Conservation (phyloP, 2,888 invertebrate species). For the Peribatodes rhomboidaria region DNA sequence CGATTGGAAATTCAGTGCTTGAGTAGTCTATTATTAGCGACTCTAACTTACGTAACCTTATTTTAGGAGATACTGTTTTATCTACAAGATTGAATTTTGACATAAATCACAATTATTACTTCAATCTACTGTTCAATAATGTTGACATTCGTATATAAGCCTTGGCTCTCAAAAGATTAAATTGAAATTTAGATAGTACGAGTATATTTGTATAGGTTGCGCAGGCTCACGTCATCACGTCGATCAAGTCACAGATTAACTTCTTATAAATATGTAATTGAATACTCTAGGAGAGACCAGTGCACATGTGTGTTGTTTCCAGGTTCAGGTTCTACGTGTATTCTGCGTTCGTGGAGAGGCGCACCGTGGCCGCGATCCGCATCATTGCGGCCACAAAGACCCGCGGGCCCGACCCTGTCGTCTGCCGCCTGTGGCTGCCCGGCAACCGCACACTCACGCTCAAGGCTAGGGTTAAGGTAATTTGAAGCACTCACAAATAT, state of each 20-base stretch:
- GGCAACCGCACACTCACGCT: slow-evolving; percentile 89
- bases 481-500: background rate
- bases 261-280: background rate
- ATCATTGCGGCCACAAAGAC: slow-evolving; percentile 96
- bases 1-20: slow-evolving; percentile 1
- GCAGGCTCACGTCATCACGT: too few species aligned
- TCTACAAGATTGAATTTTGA: background rate
- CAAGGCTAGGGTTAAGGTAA: slow-evolving; percentile 90
- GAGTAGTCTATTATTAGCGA: background rate
- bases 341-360: slow-evolving; percentile 95
- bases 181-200: too few species aligned
- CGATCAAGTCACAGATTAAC: too few species aligned
- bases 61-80: background rate
- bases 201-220: too few species aligned
- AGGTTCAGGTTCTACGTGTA: slow-evolving; percentile 96
- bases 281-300: background rate
- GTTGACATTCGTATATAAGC: too few species aligned
- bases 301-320: slow-evolving; percentile 54
- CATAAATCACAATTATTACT: too few species aligned
- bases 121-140: too few species aligned
- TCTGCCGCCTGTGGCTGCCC: slow-evolving; percentile 92
- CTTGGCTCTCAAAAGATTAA: too few species aligned
- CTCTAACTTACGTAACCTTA: background rate
- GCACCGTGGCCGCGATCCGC: slow-evolving; percentile 89
- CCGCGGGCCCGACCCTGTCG: slow-evolving; percentile 92